phyloP scores from a whole-genome alignment of 2,113 vertebrate species.

The Macrotis lagotis region DNA sequence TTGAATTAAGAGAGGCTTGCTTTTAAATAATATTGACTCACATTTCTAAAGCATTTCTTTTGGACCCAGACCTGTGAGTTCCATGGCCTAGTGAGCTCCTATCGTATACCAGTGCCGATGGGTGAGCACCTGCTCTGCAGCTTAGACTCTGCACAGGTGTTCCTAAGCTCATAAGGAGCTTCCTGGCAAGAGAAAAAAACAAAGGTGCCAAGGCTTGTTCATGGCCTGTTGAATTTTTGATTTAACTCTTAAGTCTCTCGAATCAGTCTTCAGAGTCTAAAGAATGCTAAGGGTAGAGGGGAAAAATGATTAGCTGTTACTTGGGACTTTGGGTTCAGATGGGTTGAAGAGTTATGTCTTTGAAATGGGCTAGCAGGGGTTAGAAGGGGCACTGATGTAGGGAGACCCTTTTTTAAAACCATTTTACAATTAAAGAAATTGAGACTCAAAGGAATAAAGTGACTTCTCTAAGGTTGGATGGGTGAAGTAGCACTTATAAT shows the following conservation, averaged over 20 bases:
- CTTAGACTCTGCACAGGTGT: not conserved
- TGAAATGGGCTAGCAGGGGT: not conserved
- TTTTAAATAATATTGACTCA: not conserved
- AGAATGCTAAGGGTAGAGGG: not conserved
- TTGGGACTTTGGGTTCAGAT: not conserved
- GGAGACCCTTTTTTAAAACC: not conserved
- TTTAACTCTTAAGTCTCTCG: not conserved
- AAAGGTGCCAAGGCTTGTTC: not conserved
- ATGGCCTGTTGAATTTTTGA: not conserved
- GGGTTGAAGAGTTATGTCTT: not conserved
- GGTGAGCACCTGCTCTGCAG: not conserved
- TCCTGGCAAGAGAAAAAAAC: not conserved
- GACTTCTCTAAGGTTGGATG: not conserved
- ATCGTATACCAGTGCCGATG: not conserved
- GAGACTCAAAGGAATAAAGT: not conserved
- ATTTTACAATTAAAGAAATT: not conserved
- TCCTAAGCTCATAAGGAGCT: not conserved
- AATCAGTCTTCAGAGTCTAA: not conserved
- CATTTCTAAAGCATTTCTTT: not conserved
- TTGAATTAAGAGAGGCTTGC: not conserved
- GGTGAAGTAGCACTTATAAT: not conserved
- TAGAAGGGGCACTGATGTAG: not conserved
- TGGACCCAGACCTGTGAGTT: not conserved
- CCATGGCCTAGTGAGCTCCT: not conserved
- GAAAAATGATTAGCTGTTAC: not conserved